phyloP scores from a whole-genome alignment of 2,113 vertebrate genomes.

The Passer montanus region DNA sequence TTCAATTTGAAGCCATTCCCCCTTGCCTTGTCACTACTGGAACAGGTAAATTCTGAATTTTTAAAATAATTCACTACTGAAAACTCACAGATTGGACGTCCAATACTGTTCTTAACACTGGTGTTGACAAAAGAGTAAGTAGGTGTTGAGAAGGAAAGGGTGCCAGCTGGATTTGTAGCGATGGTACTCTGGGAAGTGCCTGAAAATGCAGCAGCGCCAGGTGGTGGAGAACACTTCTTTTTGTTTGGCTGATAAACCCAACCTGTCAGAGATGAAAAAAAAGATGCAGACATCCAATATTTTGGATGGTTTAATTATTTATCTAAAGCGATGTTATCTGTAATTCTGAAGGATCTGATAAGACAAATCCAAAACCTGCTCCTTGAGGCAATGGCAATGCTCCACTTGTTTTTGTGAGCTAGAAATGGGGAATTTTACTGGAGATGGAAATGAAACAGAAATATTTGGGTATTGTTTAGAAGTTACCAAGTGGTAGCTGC shows the following conservation, averaged over 20 bases:
- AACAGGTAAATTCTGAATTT: background rate
- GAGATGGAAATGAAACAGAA: background rate
- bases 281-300: background rate
- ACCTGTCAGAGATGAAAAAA: slow-evolving; percentile 66
- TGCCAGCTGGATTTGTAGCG: slow-evolving; percentile 61
- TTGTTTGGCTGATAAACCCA: slow-evolving; percentile 84
- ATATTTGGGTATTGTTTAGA: background rate
- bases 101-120: slow-evolving; percentile 58
- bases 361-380: background rate
- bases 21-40: background rate
- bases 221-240: slow-evolving; percentile 69
- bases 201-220: slow-evolving; percentile 57
- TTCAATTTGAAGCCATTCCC: background rate
- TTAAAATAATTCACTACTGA: background rate
- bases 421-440: background rate
- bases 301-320: background rate
- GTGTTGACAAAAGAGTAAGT: slow-evolving; percentile 72
- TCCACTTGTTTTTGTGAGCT: background rate
- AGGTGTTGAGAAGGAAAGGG: slow-evolving; percentile 63
- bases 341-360: background rate
- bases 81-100: slow-evolving; percentile 77
- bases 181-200: slow-evolving; percentile 66
- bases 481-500: background rate
- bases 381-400: background rate
- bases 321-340: background rate